These are phyloP conservation scores for Mesorhabditis belari DNA, from an alignment of 2,888 invertebrate species.

Conservation along the genomic window DNA sequence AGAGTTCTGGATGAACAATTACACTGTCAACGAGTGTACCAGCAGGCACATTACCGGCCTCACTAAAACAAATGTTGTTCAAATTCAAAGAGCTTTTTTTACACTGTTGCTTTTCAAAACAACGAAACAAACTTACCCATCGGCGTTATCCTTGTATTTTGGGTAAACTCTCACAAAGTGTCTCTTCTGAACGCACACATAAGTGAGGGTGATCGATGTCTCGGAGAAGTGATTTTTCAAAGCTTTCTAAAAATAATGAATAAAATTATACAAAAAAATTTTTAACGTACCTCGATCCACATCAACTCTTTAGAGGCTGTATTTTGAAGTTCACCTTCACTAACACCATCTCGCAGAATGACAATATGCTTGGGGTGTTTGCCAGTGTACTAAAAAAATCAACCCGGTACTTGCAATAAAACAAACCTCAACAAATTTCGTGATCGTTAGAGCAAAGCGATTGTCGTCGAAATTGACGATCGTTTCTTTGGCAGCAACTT, in stretches of 20 bases:
- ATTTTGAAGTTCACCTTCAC: slow-evolving; percentile 23
- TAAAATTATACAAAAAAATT: neutral
- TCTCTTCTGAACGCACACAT: slow-evolving; percentile 30
- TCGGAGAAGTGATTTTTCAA: neutral
- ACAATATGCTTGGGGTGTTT: slow-evolving; percentile 18
- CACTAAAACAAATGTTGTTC: neutral
- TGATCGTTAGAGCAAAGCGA: slow-evolving; percentile 8
- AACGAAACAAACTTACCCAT: neutral
- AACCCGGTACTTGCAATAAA: neutral
- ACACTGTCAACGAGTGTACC: slow-evolving; percentile 21
- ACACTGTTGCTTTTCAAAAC: neutral
- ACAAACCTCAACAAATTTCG: slow-evolving; percentile 3
- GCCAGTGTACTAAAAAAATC: slow-evolving; percentile 12
- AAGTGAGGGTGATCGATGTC: slow-evolving; percentile 17
- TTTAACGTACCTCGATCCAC: slow-evolving; percentile 2
- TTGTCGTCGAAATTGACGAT: slow-evolving; percentile 7
- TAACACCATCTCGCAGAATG: slow-evolving; percentile 29
- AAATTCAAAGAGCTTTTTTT: neutral
- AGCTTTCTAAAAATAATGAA: neutral
- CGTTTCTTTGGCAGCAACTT: slow-evolving; percentile 9
- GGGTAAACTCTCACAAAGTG: slow-evolving; percentile 20
- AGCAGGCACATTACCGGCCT: slow-evolving; percentile 9
- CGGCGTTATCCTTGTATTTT: neutral
- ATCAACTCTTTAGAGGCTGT: slow-evolving; percentile 8
- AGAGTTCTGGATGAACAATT: slow-evolving; percentile 54